Percentiles rank a stretch among this genome's conserved stretches.
These are phyloP conservation scores for Verasper variegatus DNA, from an alignment of 2,113 vertebrate species.

Conservation along the genomic window DNA sequence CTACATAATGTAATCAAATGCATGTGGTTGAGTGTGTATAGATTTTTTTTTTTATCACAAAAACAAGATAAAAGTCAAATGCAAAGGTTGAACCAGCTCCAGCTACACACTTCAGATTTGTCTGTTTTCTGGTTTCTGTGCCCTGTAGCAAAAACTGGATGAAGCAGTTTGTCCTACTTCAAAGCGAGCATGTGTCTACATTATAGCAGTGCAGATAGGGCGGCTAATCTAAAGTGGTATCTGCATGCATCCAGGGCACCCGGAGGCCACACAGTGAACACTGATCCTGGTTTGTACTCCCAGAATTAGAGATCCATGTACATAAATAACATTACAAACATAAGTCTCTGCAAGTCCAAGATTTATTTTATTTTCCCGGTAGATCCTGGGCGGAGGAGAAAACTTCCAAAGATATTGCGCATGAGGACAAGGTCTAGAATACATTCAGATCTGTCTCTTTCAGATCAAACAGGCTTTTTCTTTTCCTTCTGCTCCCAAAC, in stretches of 20 bases:
- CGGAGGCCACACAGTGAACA: conserved; percentile 34
- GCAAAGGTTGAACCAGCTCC: not conserved
- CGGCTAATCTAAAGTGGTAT: conserved; percentile 36
- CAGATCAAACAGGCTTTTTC: conserved; percentile 26
- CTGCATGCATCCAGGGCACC: conserved; percentile 31
- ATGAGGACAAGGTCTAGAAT: conserved; percentile 8
- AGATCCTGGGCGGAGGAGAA: conserved; percentile 20
- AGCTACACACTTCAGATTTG: conserved; percentile 3
- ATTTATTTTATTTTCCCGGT: conserved; percentile 30
- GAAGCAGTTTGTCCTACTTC: conserved; percentile 46
- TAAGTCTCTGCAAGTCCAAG: conserved; percentile 28
- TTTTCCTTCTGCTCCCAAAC: not conserved
- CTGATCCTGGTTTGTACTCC: conserved; percentile 1
- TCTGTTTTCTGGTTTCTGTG: conserved; percentile 32
- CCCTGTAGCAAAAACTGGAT: conserved; percentile 27
- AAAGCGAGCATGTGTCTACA: conserved; percentile 41
- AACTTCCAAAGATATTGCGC: not conserved
- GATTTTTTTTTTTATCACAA: not conserved
- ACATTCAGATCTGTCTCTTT: not conserved
- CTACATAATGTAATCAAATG: conserved; percentile 1
- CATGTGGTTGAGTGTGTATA: conserved; percentile 21
- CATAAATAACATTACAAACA: conserved; percentile 21
- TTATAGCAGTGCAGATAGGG: conserved; percentile 36
- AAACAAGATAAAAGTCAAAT: not conserved
- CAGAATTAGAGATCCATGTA: conserved; percentile 2